Conservation (phyloP, 2,888 invertebrate genomes). For the Pristionchus japonicus region DNA sequence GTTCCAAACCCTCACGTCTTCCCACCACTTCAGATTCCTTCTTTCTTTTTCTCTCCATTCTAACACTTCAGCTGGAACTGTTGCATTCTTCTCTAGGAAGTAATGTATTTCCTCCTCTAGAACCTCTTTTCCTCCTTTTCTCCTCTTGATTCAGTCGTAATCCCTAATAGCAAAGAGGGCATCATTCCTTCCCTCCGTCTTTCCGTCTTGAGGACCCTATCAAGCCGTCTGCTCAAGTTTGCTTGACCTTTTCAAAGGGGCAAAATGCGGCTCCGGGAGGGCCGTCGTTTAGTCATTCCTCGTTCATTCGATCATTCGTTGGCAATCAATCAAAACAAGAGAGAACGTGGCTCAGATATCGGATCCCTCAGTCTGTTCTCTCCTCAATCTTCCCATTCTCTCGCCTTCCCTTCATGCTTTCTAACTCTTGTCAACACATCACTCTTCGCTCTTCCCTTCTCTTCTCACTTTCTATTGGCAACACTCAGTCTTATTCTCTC, state of each 20-base stretch:
- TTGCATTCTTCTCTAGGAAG: background rate
- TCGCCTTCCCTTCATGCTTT: background rate
- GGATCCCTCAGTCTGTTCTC: background rate
- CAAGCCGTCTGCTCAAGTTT: constrained; percentile 7
- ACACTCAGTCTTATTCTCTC: background rate
- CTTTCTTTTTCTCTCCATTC: too few species aligned
- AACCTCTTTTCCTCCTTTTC: background rate
- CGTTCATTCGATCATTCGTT: background rate
- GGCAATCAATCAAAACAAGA: constrained; percentile 23
- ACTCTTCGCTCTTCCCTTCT: background rate
- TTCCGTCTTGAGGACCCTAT: constrained; percentile 10
- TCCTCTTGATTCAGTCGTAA: constrained; percentile 10
- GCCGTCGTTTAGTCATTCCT: background rate
- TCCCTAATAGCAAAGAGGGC: background rate
- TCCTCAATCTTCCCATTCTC: background rate
- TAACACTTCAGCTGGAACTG: background rate
- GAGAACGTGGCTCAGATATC: background rate
- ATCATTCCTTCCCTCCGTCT: background rate
- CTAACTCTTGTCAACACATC: constrained; percentile 35
- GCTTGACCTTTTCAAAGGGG: background rate
- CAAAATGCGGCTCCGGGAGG: background rate
- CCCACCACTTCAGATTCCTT: background rate
- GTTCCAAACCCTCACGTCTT: background rate
- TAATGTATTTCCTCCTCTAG: background rate
- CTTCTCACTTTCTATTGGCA: constrained; percentile 33